Evolutionary conservation across 2,888 invertebrate species (phyloP).

Genomic region (Pantelozetes paolii): DNA sequence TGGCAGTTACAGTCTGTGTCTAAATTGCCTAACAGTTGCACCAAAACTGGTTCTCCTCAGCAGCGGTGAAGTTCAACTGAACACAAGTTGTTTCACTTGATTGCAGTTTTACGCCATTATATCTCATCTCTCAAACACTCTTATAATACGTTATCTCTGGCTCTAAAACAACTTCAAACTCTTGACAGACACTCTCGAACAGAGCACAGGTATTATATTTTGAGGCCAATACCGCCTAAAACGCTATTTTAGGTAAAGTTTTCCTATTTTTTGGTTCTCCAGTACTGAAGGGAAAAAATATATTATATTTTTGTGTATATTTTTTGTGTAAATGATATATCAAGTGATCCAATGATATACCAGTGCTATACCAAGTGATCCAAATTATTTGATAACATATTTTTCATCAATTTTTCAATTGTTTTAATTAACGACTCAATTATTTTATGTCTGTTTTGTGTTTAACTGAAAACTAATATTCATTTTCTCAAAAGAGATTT

Average conservation of each 20-base stretch:
- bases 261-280: background rate
- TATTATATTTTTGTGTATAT: background rate
- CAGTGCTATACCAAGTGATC: constrained; percentile 31
- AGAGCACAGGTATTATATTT: constrained; percentile 20
- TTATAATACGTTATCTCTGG: constrained; percentile 22
- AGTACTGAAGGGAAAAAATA: background rate
- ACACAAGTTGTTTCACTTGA: constrained; percentile 32
- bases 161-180: background rate
- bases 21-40: background rate
- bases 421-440: constrained; percentile 3
- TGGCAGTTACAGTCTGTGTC: background rate
- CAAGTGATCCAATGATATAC: constrained; percentile 38
- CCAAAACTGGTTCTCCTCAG: constrained; percentile 29
- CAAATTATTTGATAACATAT: constrained; percentile 33
- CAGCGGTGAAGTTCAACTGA: constrained; percentile 28
- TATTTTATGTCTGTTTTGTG: background rate
- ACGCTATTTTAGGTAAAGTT: background rate
- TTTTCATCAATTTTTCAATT: background rate
- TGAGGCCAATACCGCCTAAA: constrained; percentile 34
- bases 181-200: background rate
- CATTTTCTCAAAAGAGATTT: background rate
- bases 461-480: background rate
- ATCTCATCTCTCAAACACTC: constrained; percentile 17
- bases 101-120: constrained; percentile 33
- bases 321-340: constrained; percentile 14